Base-by-base conservation (phyloP, 1,140 invertebrate genomes). In the Sycophaga agraensis region DNA sequence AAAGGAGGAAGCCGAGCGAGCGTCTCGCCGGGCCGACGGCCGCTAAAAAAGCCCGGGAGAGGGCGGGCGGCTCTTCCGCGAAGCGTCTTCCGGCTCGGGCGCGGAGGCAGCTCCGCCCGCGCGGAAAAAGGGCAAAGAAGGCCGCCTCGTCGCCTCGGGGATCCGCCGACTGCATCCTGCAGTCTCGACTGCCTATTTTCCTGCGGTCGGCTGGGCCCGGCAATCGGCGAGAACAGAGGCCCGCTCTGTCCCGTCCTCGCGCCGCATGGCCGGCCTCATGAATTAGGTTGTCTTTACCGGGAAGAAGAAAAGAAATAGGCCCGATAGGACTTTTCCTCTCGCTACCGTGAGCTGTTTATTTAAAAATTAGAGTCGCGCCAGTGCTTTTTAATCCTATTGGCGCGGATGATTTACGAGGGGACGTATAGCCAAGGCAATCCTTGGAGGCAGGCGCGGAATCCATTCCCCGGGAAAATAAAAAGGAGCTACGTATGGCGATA, bases 1-100 rank as follows among this genome's bases (percentile, higher is more conserved):
- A 22, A 19, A 58, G 4, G 16, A 17, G 12, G 14, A 28, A 58
- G 9, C 4, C 21, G 14, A 45, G n/a, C 8, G 12, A n/a, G n/a
- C n/a, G n/a, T n/a, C n/a, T 9, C 39, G 24, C 37, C 46, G 8
- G 24, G 48, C 28, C 39, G 39, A 14, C 17, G 7, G 43, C 5
- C 8, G 35, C 21, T 22, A 24, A 34, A 59, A 39, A 60, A 49
- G 19, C 26, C 4, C 1, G 5, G n/a, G n/a, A n/a, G n/a, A n/a
- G n/a, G n/a, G n/a, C n/a, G n/a, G n/a, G 40, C 39, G 6, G 31
- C 22, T 46, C 42, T 61, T 60, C 49, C 59, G 49, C 59, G 59
- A 60, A 61, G 21, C 42, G 42, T 48, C 59, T 61, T 54, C 50
- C 59, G 59, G 49, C 58, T 53, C 35, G 22, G 2, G 12, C 34